These are phyloP conservation scores for Stegophylla sp. DNA, from an alignment of 2,888 invertebrate species.

Conservation along the genomic window DNA sequence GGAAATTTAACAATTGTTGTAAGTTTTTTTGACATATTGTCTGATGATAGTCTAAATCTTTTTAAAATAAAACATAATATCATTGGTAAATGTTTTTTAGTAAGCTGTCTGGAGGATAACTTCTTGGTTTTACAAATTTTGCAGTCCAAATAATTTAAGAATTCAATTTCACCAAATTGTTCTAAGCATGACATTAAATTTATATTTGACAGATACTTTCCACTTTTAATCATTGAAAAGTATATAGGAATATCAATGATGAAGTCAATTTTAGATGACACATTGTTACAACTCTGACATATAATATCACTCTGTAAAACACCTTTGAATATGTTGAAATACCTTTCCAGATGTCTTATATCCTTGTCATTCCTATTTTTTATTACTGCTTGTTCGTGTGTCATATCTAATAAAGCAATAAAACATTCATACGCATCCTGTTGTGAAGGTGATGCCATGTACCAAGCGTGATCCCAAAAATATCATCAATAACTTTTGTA, in stretches of 20 bases:
- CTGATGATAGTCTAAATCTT: conserved; percentile 64
- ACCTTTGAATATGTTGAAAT: conserved; percentile 98
- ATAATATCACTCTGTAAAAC: conserved; percentile 95
- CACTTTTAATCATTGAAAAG: conserved; percentile 48
- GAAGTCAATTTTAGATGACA: conserved; percentile 96
- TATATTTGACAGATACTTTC: conserved; percentile 66
- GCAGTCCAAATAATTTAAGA: conserved; percentile 92
- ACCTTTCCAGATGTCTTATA: conserved; percentile 69
- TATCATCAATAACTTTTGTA: conserved; percentile 87
- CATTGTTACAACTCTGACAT: conserved; percentile 91
- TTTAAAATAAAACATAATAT: conserved; percentile 97
- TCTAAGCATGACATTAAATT: conserved; percentile 89
- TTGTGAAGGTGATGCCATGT: conserved; percentile 91
- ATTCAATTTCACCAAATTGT: conserved; percentile 90
- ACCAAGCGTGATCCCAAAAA: conserved; percentile 97
- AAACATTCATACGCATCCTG: conserved; percentile 99
- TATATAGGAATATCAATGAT: conserved; percentile 94
- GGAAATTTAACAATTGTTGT: conserved; percentile 73
- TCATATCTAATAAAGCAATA: conserved; percentile 89
- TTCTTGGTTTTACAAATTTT: conserved; percentile 87
- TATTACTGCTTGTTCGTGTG: conserved; percentile 79
- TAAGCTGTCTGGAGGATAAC: conserved; percentile 94
- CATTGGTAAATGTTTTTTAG: conserved; percentile 91
- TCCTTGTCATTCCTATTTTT: conserved; percentile 64
- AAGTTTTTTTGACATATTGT: conserved; percentile 74